Conservation (phyloP, 2,797 vertebrate species). For the Sebastes nivosus region DNA sequence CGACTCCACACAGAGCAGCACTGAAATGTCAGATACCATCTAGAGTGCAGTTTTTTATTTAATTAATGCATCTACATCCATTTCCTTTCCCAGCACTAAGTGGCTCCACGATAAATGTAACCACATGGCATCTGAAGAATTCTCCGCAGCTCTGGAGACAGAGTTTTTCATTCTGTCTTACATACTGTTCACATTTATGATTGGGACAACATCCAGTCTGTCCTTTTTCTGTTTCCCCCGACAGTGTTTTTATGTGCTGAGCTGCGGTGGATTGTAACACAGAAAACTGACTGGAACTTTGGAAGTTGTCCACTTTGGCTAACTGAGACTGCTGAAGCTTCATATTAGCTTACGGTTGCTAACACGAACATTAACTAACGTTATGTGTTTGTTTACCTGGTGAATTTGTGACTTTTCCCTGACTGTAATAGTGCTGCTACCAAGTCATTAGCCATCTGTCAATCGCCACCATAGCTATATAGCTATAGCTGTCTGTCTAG, state of each 20-base stretch:
- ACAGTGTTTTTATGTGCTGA: neutral
- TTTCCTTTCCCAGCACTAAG: neutral
- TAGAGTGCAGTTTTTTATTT: neutral
- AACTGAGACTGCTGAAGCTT: neutral
- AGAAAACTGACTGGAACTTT: neutral
- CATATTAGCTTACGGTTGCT: neutral
- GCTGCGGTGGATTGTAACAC: neutral
- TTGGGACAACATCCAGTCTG: neutral
- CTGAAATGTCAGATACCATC: neutral
- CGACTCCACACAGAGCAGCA: neutral
- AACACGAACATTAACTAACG: too few species aligned
- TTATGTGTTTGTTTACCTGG: too few species aligned
- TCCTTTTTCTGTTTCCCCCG: neutral
- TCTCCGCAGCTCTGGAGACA: neutral
- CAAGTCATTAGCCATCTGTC: too few species aligned
- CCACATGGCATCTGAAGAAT: neutral
- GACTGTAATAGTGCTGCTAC: too few species aligned
- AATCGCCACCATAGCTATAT: too few species aligned
- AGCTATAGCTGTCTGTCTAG: too few species aligned
- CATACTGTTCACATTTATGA: neutral
- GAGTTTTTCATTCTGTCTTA: neutral
- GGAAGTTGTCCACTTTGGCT: neutral
- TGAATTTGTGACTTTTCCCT: too few species aligned
- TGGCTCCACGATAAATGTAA: neutral
- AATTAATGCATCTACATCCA: too few species aligned